Conservation (phyloP, 1,140 invertebrate species). For the Cydia pomonella region DNA sequence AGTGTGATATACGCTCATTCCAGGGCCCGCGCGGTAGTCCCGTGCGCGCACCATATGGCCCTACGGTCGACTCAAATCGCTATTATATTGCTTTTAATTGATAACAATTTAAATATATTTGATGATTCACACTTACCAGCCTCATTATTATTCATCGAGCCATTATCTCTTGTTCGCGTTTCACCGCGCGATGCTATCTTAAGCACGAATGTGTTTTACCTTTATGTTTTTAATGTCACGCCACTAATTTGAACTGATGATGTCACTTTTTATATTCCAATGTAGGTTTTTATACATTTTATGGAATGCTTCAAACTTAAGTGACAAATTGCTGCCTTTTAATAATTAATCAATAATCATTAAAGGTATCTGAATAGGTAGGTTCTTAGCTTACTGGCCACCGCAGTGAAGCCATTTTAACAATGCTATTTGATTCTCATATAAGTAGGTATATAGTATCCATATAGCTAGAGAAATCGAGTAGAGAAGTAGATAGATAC, state of each 20-base stretch:
- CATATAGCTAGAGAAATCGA: no score
- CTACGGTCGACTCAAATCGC: constrained; percentile 72
- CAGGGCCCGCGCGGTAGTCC: constrained; percentile 49
- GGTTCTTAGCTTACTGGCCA: no score
- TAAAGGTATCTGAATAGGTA: no score
- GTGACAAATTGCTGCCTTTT: not conserved
- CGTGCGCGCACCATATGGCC: constrained; percentile 72
- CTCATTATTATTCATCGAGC: constrained; percentile 79
- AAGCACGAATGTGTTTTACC: constrained; percentile 73
- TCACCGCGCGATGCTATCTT: constrained; percentile 70
- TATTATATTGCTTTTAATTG: constrained; percentile 81
- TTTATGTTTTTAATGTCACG: constrained; percentile 70
- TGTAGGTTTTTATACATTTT: constrained; percentile 11
- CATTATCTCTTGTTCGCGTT: constrained; percentile 75
- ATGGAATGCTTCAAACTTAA: not conserved
- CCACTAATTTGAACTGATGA: constrained; percentile 50
- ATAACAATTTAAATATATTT: constrained; percentile 81
- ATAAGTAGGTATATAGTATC: no score
- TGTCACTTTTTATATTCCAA: constrained; percentile 34
- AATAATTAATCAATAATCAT: no score
- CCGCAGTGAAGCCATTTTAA: no score
- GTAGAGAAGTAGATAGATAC: no score
- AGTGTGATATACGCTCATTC: constrained; percentile 35
- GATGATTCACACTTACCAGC: constrained; percentile 79
- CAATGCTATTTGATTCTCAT: no score